Evolutionary conservation across 2,113 vertebrate species (phyloP).

Genomic region (Zapornia atra): DNA sequence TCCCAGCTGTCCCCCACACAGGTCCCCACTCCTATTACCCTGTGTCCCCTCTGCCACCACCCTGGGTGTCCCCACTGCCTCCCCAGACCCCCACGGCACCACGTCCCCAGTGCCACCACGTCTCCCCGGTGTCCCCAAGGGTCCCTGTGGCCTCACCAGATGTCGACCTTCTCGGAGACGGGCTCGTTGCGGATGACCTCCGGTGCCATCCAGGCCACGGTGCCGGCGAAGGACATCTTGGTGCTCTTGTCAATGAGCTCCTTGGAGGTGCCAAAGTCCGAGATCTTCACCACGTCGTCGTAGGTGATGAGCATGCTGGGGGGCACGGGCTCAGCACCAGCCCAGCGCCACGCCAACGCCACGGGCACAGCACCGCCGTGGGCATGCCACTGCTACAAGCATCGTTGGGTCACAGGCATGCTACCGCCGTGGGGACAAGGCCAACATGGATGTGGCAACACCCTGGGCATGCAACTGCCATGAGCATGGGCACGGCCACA

Average conservation of each 20-base stretch:
- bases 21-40: no score
- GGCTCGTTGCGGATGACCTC: slow-evolving; percentile 98
- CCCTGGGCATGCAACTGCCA: not conserved
- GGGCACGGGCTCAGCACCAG: slow-evolving; percentile 18
- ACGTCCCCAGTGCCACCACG: not conserved
- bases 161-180: slow-evolving; percentile 98
- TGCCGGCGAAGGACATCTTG: slow-evolving; percentile 98
- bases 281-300: slow-evolving; percentile 98
- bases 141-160: slow-evolving; percentile 83
- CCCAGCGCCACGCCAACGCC: not conserved
- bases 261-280: slow-evolving; percentile 97
- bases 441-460: not conserved
- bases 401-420: accelerated
- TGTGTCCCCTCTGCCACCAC: not conserved
- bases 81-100: accelerated
- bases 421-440: not conserved
- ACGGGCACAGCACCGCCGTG: not conserved
- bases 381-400: not conserved
- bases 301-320: slow-evolving; percentile 97
- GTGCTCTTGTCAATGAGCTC: slow-evolving; percentile 98
- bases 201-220: slow-evolving; percentile 98
- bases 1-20: no score
- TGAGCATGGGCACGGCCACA: not conserved
- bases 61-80: not conserved
- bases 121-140: not conserved